Percentiles rank a stretch among this genome's conserved stretches.
These are phyloP conservation scores for Drosophila austrosaltans DNA, from an alignment of 2,888 invertebrate species.

Conservation along the genomic window DNA sequence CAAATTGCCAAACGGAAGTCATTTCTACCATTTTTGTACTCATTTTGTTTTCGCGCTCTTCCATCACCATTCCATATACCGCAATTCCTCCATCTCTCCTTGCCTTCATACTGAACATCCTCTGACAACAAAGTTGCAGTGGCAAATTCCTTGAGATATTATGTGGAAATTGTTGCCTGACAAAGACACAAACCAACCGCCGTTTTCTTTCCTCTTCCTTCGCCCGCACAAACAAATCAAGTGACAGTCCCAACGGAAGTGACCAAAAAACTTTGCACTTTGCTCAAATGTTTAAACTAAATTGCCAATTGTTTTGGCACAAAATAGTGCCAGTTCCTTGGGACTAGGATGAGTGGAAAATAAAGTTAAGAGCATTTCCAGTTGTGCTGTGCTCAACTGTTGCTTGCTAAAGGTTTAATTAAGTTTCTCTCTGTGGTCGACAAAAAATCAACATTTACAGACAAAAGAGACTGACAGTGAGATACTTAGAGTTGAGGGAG, in stretches of 20 bases:
- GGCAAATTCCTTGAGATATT: constrained; percentile 72
- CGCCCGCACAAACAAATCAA: constrained; percentile 66
- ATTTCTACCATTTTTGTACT: constrained; percentile 78
- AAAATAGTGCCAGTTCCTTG: constrained; percentile 19
- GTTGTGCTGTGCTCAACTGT: constrained; percentile 3
- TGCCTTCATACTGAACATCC: constrained; percentile 55
- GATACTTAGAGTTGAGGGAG: background rate
- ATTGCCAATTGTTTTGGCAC: constrained; percentile 71
- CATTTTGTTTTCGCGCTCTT: constrained; percentile 71
- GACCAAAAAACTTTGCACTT: constrained; percentile 57
- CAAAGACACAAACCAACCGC: constrained; percentile 36
- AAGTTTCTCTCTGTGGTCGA: constrained; percentile 12
- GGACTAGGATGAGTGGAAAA: constrained; percentile 20
- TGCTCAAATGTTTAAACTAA: constrained; percentile 72
- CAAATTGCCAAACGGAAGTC: constrained; percentile 76
- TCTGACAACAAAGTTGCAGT: constrained; percentile 72
- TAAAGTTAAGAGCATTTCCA: constrained; percentile 43
- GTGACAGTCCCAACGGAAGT: constrained; percentile 57
- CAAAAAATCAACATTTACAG: constrained; percentile 13
- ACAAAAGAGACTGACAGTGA: constrained; percentile 19
- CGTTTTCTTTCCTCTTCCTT: background rate
- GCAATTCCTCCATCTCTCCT: background rate
- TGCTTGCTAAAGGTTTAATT: constrained; percentile 11
- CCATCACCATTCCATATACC: constrained; percentile 1
- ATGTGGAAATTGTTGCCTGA: constrained; percentile 53